Base-by-base conservation (phyloP, 1,140 invertebrate genomes). In the Mercenaria mercenaria region DNA sequence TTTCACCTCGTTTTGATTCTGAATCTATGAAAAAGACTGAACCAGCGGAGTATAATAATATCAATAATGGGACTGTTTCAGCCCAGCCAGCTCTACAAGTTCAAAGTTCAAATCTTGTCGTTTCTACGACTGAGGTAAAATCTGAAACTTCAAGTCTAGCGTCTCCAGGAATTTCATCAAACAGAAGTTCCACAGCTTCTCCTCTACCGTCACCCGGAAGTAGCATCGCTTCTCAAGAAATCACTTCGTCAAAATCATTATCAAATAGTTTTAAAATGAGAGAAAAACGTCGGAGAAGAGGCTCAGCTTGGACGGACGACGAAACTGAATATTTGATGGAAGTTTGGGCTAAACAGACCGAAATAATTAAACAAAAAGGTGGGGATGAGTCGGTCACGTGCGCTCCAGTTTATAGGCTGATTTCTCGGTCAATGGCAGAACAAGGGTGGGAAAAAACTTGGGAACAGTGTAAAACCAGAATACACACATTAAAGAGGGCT, bases 401-500 rank as follows among this genome's bases (percentile, higher is more conserved):
- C 32, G 86, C 86, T 13, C 76, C 86, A 1, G 86, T 88, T 4
- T 88, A 88, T 26, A n/a, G 86, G 59, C 34, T 88, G 8, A 88
- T 88, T 26, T 74, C 86, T 11, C 41, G 59, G 8, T 32, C 50
- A 50, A 88, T 88, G 86, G 41, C 41, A 10, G 86, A 64, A 13
- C 76, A 72, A 29, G 77, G 77, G 11, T 81, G 37, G 41, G 86
- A 88, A 20, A 88, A 88, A 69, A 47, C 52, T 18, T 88, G 86
- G 86, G 86, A 88, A 81, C 86, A 88, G 43, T 88, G 86, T 37
- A 88, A 88, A 67, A 88, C 86, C 13, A 64, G 86, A 47, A 88
- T 88, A n/a, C 86, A 88, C 37, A 88, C 86, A 0, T 41, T 88
- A 1, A 88, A 88, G 47, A 23, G 86, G 15, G 86, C 86, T 32